These are phyloP conservation scores for Cephus sareptanus DNA, from an alignment of 2,888 invertebrate genomes.

Conservation along the genomic window DNA sequence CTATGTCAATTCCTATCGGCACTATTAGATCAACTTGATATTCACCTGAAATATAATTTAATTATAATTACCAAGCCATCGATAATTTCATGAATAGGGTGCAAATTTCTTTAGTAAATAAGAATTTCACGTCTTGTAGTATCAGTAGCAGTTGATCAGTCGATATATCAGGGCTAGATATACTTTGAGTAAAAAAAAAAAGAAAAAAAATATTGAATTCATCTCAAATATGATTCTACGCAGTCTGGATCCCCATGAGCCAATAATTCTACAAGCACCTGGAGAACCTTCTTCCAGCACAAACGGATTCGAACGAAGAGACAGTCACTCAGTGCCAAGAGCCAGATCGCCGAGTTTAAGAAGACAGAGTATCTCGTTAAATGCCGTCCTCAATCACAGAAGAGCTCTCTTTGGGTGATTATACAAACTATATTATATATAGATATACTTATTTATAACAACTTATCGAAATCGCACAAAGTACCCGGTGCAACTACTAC, in stretches of 20 bases:
- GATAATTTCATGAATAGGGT: background rate
- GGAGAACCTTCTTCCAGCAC: background rate
- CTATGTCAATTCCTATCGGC: background rate
- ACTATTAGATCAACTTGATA: background rate
- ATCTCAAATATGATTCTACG: background rate
- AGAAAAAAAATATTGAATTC: background rate
- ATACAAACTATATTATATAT: background rate
- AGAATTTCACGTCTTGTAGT: background rate
- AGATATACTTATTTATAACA: background rate
- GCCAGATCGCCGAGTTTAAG: conserved; percentile 47
- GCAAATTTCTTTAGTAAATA: background rate
- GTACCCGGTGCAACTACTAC: background rate
- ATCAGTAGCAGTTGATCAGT: background rate
- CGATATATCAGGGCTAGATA: background rate
- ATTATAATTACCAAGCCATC: background rate
- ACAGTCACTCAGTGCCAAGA: conserved; percentile 40
- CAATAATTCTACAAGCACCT: background rate
- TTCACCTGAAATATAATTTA: background rate
- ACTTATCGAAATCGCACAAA: background rate
- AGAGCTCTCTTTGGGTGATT: conserved; percentile 53
- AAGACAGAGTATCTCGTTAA: conserved; percentile 55
- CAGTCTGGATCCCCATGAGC: background rate
- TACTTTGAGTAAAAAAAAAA: background rate
- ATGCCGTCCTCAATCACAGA: conserved; percentile 57
- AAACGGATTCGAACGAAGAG: conserved; percentile 44